Evolutionary conservation across 2,113 vertebrate species (phyloP).

Genomic region (Verasper variegatus): DNA sequence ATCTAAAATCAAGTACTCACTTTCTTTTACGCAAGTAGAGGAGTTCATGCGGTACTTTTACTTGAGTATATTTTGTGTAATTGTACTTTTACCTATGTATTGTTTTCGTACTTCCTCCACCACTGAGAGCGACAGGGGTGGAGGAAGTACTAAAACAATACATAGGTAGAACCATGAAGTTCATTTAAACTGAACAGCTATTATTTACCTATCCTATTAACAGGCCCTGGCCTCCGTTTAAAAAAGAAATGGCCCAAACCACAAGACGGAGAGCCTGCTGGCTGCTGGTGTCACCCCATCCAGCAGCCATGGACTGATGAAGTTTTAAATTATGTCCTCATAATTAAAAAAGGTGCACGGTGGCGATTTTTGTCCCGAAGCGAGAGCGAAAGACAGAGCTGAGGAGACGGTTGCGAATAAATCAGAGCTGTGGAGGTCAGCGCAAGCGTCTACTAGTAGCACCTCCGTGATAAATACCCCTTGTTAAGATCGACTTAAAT

Average conservation of each 20-base stretch:
- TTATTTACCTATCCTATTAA: conserved; percentile 67
- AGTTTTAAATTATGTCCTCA: conserved; percentile 77
- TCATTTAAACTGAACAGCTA: conserved; percentile 15
- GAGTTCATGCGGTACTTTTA: too few relatives aligned
- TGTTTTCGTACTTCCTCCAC: not conserved
- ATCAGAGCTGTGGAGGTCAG: conserved; percentile 73
- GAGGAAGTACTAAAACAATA: too few relatives aligned
- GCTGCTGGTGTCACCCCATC: conserved; percentile 55
- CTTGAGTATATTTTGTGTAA: not conserved
- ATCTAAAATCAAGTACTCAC: too few relatives aligned
- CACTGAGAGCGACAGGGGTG: conserved; percentile 20
- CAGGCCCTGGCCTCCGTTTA: conserved; percentile 27
- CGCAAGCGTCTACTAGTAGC: conserved; percentile 43
- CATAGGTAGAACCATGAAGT: conserved; percentile 8
- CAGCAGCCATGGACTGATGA: conserved; percentile 72
- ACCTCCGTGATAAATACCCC: conserved; percentile 75
- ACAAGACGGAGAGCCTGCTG: conserved; percentile 44
- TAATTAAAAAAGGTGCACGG: conserved; percentile 83
- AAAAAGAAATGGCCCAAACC: conserved; percentile 38
- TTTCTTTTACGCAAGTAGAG: too few relatives aligned
- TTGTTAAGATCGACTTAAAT: conserved; percentile 78
- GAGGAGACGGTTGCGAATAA: conserved; percentile 72
- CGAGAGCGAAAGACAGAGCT: conserved; percentile 43
- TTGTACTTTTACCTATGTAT: too few relatives aligned
- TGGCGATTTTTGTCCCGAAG: conserved; percentile 69